A percentile compares a stretch with the other conserved stretches of the same genome.
phyloP scores from a whole-genome alignment of 2,888 invertebrate genomes.

The Cryptus armator region DNA sequence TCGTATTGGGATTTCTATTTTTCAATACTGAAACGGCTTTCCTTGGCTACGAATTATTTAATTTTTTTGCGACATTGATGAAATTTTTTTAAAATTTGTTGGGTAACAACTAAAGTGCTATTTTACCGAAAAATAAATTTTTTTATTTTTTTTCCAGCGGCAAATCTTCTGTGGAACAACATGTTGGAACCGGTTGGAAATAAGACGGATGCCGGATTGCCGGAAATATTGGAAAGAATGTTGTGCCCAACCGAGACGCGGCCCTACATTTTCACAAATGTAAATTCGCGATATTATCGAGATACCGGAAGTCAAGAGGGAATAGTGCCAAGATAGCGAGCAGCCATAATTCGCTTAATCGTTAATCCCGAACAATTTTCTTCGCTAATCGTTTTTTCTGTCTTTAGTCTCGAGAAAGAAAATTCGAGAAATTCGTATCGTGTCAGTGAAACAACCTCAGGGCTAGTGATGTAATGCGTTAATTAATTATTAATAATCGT shows the following conservation, averaged over 20 bases:
- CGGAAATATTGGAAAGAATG: slow-evolving; percentile 87
- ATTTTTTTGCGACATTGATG: background rate
- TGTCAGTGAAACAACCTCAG: slow-evolving; percentile 60
- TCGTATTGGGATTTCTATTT: no score
- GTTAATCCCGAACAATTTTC: background rate
- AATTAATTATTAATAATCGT: background rate
- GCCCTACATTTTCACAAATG: slow-evolving; percentile 89
- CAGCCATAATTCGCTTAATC: background rate
- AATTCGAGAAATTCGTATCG: slow-evolving; percentile 36
- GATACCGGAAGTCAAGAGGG: slow-evolving; percentile 85
- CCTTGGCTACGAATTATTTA: no score
- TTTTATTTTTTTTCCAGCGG: slow-evolving; percentile 85
- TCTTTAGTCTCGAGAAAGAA: background rate
- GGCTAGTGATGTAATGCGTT: slow-evolving; percentile 58
- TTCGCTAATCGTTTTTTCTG: background rate
- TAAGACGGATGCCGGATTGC: slow-evolving; percentile 87
- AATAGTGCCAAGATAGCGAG: slow-evolving; percentile 71
- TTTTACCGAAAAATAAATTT: background rate
- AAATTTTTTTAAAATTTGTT: background rate
- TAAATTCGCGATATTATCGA: slow-evolving; percentile 86
- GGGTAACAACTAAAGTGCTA: no score
- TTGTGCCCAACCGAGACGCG: slow-evolving; percentile 87
- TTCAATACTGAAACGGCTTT: no score
- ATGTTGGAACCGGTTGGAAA: slow-evolving; percentile 90
- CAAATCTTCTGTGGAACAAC: slow-evolving; percentile 91